phyloP scores from a whole-genome alignment of 2,888 invertebrate species.

The Parapristionchus giblindavisi region DNA sequence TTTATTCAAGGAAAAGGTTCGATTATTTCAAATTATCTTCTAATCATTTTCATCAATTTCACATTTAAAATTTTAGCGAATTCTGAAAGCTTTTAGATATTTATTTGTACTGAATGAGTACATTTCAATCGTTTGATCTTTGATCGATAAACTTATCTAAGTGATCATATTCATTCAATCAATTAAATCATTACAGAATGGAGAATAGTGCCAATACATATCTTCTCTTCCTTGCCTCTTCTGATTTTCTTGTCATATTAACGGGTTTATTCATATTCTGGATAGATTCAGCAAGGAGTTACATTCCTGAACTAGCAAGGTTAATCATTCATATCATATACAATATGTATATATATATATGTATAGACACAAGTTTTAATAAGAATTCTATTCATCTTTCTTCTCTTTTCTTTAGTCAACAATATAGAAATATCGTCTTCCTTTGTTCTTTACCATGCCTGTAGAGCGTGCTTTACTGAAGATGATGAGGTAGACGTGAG shows the following conservation, averaged over 20 bases:
- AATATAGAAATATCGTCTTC: no score
- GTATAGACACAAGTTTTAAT: no score
- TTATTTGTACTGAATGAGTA: background rate
- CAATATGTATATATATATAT: no score
- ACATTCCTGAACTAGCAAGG: constrained; percentile 35
- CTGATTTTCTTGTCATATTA: constrained; percentile 68
- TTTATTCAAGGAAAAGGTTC: constrained; percentile 63
- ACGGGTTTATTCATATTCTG: constrained; percentile 70
- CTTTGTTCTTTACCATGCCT: no score
- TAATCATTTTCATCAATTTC: no score
- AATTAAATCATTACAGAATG: constrained; percentile 46
- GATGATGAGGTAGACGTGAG: no score
- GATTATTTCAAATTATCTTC: no score
- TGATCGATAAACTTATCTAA: background rate
- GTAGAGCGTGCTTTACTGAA: no score
- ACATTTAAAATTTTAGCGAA: background rate
- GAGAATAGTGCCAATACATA: constrained; percentile 67
- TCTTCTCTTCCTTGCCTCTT: constrained; percentile 65
- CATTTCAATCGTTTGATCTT: background rate
- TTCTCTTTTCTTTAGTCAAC: no score
- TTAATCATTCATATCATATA: no score
- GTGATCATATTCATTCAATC: background rate
- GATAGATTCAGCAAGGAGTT: constrained; percentile 55
- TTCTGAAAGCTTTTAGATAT: background rate
- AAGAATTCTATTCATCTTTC: no score